Conservation (phyloP, 2,797 vertebrate species). For the Chrysolophus pictus region DNA sequence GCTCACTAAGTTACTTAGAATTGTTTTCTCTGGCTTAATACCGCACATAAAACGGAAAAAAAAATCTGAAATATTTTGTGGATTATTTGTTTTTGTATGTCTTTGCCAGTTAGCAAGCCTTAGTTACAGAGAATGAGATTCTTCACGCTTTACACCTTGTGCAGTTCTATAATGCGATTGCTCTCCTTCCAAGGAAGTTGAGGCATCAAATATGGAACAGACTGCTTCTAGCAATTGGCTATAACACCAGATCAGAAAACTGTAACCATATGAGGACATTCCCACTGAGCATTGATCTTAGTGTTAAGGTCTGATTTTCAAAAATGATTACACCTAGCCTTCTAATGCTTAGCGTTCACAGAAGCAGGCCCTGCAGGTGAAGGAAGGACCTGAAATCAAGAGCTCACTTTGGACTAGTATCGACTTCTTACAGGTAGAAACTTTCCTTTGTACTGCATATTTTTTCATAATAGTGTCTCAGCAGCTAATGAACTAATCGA, state of each 20-base stretch:
- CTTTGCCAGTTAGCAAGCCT: background rate
- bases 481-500: background rate
- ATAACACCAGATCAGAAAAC: background rate
- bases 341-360: background rate
- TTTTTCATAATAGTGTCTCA: background rate
- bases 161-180: background rate
- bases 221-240: background rate
- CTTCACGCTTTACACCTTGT: background rate
- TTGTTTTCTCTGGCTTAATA: background rate
- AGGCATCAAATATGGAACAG: background rate
- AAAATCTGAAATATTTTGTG: background rate
- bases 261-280: background rate
- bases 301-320: background rate
- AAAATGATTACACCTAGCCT: background rate
- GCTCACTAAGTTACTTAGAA: background rate
- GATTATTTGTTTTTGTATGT: background rate
- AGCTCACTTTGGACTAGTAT: background rate
- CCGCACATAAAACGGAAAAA: background rate
- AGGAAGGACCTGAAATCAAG: background rate
- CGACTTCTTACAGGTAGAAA: background rate
- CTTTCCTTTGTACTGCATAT: background rate
- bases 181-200: background rate
- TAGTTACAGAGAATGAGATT: background rate
- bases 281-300: background rate
- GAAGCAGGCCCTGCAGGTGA: background rate